These are phyloP conservation scores for Lymantria monacha DNA, from an alignment of 2,888 invertebrate genomes.

Conservation along the genomic window DNA sequence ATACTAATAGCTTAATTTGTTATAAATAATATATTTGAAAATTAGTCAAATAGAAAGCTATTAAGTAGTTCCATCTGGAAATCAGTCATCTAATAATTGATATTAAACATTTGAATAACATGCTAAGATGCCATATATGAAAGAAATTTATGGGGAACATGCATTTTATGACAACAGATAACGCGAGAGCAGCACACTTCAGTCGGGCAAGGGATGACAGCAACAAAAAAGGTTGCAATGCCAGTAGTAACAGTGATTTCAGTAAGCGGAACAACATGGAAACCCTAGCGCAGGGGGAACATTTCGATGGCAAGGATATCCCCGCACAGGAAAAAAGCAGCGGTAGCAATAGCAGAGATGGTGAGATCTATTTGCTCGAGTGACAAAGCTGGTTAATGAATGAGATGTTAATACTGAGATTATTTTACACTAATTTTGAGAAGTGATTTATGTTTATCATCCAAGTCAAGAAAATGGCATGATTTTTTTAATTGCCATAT, in stretches of 20 bases:
- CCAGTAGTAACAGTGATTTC: conserved; percentile 58
- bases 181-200: conserved; percentile 63
- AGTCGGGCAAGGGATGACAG: conserved; percentile 75
- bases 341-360: conserved; percentile 55
- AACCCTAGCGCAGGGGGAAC: conserved; percentile 73
- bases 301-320: conserved; percentile 69
- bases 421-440: background rate
- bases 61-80: too few species aligned
- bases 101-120: too few species aligned
- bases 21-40: too few species aligned
- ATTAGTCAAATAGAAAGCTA: too few species aligned
- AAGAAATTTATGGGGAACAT: conserved; percentile 27
- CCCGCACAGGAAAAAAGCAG: conserved; percentile 59
- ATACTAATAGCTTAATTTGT: too few species aligned
- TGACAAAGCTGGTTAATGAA: background rate
- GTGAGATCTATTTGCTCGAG: conserved; percentile 31
- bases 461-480: too few species aligned
- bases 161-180: conserved; percentile 50
- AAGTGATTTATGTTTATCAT: too few species aligned
- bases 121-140: background rate
- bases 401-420: background rate
- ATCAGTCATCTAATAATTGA: too few species aligned
- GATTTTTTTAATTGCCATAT: too few species aligned
- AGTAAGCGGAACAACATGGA: conserved; percentile 72
- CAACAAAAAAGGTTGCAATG: conserved; percentile 69